Evolutionary conservation across 2,113 vertebrate genomes (phyloP).

Genomic region (Leptocoma aspasia): DNA sequence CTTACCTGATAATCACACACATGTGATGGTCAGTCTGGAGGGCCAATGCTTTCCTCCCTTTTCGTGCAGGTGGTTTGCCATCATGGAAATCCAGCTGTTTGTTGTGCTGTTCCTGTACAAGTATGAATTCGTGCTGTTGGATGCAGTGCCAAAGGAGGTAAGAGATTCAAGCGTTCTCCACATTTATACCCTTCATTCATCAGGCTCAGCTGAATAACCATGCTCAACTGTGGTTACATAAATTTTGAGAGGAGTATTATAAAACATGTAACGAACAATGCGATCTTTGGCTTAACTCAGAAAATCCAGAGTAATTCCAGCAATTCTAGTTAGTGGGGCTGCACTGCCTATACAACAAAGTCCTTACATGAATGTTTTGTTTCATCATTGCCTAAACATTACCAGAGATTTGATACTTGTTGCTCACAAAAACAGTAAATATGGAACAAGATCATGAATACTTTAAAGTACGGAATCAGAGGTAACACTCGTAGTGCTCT

Average conservation of each 20-base stretch:
- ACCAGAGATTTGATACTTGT: neutral
- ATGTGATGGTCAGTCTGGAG: neutral
- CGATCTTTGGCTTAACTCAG: neutral
- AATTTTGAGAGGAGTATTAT: neutral
- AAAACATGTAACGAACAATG: neutral
- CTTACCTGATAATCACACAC: neutral
- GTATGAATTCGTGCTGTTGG: conserved; percentile 77
- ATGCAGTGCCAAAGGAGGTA: conserved; percentile 79
- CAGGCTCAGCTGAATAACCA: neutral
- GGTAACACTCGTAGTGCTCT: neutral
- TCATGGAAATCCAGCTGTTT: conserved; percentile 79
- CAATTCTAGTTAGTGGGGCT: neutral
- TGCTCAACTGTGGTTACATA: neutral
- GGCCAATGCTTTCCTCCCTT: neutral
- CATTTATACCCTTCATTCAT: neutral
- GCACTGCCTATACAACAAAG: neutral
- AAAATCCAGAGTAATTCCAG: neutral
- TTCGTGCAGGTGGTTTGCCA: conserved; percentile 77
- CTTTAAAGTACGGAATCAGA: neutral
- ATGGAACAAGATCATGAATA: neutral
- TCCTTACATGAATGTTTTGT: neutral
- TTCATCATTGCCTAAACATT: neutral
- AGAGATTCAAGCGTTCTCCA: neutral
- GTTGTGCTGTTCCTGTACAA: conserved; percentile 75
- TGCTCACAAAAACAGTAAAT: neutral